These are phyloP conservation scores for western clawed frog (Xenopus tropicalis) DNA, from an alignment of 2,113 vertebrate genomes.

Conservation along the genomic window DNA sequence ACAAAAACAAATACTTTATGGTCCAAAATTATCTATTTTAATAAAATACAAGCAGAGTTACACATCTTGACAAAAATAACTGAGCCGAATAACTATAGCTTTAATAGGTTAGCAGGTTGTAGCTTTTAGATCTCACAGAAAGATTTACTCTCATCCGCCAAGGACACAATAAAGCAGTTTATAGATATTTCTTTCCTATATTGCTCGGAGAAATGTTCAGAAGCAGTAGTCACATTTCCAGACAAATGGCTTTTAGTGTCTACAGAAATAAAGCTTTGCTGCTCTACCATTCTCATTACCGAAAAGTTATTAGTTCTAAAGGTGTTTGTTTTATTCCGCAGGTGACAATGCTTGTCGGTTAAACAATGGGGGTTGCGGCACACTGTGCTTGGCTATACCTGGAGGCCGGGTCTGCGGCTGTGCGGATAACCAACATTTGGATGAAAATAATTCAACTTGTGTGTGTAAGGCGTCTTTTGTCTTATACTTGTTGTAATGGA, in stretches of 20 bases:
- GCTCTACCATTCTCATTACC: constrained; percentile 3
- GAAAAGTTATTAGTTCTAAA: constrained; percentile 25
- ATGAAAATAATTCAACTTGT: constrained; percentile 90
- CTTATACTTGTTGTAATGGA: too few species aligned
- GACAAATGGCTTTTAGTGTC: constrained; percentile 7
- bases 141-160: neutral
- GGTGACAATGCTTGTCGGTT: constrained; percentile 91
- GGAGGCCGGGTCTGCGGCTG: constrained; percentile 93
- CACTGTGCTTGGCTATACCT: constrained; percentile 90
- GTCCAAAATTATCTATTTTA: too few species aligned
- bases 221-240: neutral
- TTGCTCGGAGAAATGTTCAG: neutral
- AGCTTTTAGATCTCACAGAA: too few species aligned
- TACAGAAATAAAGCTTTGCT: constrained; percentile 15
- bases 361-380: constrained; percentile 92
- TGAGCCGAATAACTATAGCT: too few species aligned
- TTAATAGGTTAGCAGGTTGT: too few species aligned
- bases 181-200: neutral
- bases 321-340: constrained; percentile 54
- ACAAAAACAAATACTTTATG: too few species aligned
- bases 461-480: constrained; percentile 70
- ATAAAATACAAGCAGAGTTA: too few species aligned
- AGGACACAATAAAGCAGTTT: neutral
- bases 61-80: too few species aligned
- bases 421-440: constrained; percentile 91